Base-by-base conservation (phyloP, 1,140 invertebrate species). In the Parasteatoda tepidariorum region DNA sequence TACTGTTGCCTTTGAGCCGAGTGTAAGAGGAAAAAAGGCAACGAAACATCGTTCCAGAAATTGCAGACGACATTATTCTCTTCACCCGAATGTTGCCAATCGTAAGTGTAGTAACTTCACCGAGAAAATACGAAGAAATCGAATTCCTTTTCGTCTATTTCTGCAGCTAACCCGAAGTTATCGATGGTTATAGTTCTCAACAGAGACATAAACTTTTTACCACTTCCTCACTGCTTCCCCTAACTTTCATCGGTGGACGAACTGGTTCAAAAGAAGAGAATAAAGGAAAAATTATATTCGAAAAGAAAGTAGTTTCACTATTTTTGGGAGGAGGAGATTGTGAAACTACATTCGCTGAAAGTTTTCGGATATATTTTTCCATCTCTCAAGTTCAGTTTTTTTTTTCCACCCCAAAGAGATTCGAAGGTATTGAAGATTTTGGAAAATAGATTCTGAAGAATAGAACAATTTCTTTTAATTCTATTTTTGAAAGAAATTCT, bases 101-200 rank as follows among this genome's bases (percentile, higher is more conserved):
- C 54, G 48, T 73, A 73, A 57, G 70, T n/a, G n/a, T 59, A 73
- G 70, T 31, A 73, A 54, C 28, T 73, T 73, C 70, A 31, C 48
- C 33, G n/a, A n/a, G n/a, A n/a, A n/a, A 68, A 68, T 33, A 41
- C 66, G 33, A 31, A 33, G 66, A 73, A 73, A 73, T 73, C 70
- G 70, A 73, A 73, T 73, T 73, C 59, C 30, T 28, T 66, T 57
- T 30, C 26, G 54, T 57, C 70, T 24, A 57, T 41, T 30, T 57
- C 54, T 59, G 31, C 70, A 18, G 5, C 70, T 73, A 55, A 55
- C 70, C 54, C 70, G 31, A 59, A 73, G 70, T 73, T 73, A 73
- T 73, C 18, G 70, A 73, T 73, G 70, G 48, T 24, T 30, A 59
- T 28, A 28, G 18, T 31, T 30, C 38, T 57, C 70, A 33, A 30